A percentile compares a stretch with the other conserved stretches of the same genome.
phyloP scores from a whole-genome alignment of 2,888 invertebrate species.

The Platynereis dumerilii region DNA sequence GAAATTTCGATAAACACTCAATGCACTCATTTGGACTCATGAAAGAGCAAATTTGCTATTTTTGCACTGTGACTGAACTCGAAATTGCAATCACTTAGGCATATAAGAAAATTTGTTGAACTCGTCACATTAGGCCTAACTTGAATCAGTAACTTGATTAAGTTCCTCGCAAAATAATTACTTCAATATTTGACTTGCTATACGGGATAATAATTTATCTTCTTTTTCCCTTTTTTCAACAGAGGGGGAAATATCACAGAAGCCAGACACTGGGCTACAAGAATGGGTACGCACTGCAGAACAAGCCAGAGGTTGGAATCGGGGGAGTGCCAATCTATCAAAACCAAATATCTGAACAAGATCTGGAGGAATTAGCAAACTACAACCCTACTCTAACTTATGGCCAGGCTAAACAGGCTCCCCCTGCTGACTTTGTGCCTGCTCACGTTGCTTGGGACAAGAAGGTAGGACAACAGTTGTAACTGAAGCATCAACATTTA shows the following conservation, averaged over 20 bases:
- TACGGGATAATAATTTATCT: too few species aligned
- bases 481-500: background rate
- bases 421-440: slow-evolving; percentile 63
- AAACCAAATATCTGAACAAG: slow-evolving; percentile 60
- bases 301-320: slow-evolving; percentile 55
- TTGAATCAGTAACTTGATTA: too few species aligned
- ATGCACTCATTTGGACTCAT: too few species aligned
- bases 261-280: slow-evolving; percentile 60
- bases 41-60: too few species aligned
- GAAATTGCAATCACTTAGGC: too few species aligned
- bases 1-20: too few species aligned
- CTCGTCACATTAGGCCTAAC: too few species aligned
- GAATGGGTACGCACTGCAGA: slow-evolving; percentile 60
- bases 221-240: slow-evolving; percentile 36
- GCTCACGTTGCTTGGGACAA: slow-evolving; percentile 64
- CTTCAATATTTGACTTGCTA: too few species aligned
- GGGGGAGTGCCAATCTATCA: slow-evolving; percentile 56
- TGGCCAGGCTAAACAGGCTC: slow-evolving; percentile 62
- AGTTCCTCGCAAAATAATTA: too few species aligned
- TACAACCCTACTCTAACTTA: slow-evolving; percentile 64
- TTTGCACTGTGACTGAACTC: too few species aligned
- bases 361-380: slow-evolving; percentile 62
- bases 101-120: too few species aligned
- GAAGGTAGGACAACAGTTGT: slow-evolving; percentile 53
- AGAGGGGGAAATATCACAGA: slow-evolving; percentile 61